Conservation (phyloP, 2,888 invertebrate species). For the Drosophila nr. perissopoda region DNA sequence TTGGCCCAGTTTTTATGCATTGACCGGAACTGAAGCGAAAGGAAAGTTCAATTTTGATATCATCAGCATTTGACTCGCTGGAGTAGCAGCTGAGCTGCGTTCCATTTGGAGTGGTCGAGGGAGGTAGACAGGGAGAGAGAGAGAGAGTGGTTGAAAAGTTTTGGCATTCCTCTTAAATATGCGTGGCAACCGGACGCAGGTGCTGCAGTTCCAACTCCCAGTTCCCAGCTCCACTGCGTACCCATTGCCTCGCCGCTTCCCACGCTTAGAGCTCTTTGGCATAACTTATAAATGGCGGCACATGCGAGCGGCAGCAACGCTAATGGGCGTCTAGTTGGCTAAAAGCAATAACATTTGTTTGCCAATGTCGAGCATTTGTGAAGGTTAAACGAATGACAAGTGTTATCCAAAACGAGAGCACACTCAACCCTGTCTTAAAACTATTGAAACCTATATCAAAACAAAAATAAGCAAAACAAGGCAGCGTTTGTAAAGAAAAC, state of each 20-base stretch:
- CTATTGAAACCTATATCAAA: slow-evolving; percentile 36
- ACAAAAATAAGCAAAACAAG: background rate
- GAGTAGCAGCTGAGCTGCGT: slow-evolving; percentile 5
- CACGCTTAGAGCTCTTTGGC: slow-evolving; percentile 13
- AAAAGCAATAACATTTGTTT: slow-evolving; percentile 54
- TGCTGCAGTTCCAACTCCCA: slow-evolving; percentile 37
- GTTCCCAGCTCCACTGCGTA: slow-evolving; percentile 21
- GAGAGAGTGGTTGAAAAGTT: slow-evolving; percentile 53
- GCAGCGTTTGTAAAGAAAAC: background rate
- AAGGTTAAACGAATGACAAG: slow-evolving; percentile 38
- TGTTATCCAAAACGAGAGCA: background rate
- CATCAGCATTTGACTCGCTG: slow-evolving; percentile 10
- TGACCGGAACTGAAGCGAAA: slow-evolving; percentile 56
- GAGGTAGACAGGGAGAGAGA: background rate
- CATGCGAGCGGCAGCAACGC: slow-evolving; percentile 26
- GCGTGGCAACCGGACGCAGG: slow-evolving; percentile 70
- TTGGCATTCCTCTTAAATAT: slow-evolving; percentile 62
- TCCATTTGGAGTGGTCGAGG: background rate
- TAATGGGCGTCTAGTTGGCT: slow-evolving; percentile 47
- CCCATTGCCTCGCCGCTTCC: slow-evolving; percentile 1
- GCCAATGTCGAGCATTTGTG: slow-evolving; percentile 33
- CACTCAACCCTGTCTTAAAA: slow-evolving; percentile 20
- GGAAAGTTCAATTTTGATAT: slow-evolving; percentile 50
- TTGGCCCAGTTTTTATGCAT: slow-evolving; percentile 50
- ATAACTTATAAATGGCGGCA: slow-evolving; percentile 58